These are phyloP conservation scores for Caenorhabditis panamensis DNA, from an alignment of 2,888 invertebrate genomes.

Conservation along the genomic window DNA sequence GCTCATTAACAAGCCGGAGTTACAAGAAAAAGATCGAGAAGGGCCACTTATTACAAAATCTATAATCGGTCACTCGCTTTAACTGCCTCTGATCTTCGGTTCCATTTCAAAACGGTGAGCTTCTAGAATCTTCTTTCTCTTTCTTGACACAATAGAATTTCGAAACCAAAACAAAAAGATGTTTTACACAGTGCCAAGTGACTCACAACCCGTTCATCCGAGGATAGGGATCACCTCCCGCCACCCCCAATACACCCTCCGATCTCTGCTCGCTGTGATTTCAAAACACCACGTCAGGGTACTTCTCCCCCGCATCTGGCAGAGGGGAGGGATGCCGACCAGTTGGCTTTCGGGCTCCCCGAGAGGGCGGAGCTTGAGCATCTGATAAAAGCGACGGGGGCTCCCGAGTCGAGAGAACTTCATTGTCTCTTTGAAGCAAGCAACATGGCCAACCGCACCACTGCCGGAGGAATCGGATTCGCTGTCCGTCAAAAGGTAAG, in stretches of 20 bases:
- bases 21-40: no score
- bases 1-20: no score
- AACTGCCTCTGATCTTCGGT: no score
- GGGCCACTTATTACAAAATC: no score
- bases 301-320: slow-evolving; percentile 31
- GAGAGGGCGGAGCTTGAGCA: slow-evolving; percentile 54
- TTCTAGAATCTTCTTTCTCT: not conserved
- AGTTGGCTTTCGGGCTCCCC: slow-evolving; percentile 38
- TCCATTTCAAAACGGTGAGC: no score
- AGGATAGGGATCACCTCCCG: slow-evolving; percentile 2
- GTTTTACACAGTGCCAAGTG: slow-evolving; percentile 19
- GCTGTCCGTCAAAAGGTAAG: slow-evolving; percentile 77
- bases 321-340: not conserved
- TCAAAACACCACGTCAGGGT: slow-evolving; percentile 50
- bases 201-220: slow-evolving; percentile 48
- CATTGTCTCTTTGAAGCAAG: slow-evolving; percentile 27
- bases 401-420: slow-evolving; percentile 8
- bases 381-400: slow-evolving; percentile 49
- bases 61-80: no score
- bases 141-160: not conserved
- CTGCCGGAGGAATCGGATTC: slow-evolving; percentile 81
- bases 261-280: slow-evolving; percentile 1
- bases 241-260: slow-evolving; percentile 15
- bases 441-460: slow-evolving; percentile 78
- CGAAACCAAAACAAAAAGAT: not conserved